These are phyloP conservation scores for Laspeyria flexula DNA, from an alignment of 2,888 invertebrate species.

Conservation along the genomic window DNA sequence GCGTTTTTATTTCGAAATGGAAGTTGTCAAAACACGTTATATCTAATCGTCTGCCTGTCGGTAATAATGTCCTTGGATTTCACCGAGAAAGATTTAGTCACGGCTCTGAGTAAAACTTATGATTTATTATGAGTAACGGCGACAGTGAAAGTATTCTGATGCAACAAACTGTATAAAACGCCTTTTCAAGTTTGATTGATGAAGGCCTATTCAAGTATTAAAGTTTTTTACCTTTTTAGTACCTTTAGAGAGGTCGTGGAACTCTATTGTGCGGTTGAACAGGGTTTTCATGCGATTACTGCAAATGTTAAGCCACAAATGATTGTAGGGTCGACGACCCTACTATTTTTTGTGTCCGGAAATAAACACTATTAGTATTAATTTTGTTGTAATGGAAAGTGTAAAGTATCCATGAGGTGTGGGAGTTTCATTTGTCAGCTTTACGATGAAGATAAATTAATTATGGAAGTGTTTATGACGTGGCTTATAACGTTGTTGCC, in stretches of 20 bases:
- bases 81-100: slow-evolving; percentile 54
- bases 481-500: slow-evolving; percentile 27
- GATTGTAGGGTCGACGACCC: slow-evolving; percentile 21
- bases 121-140: slow-evolving; percentile 64
- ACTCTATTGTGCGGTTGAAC: slow-evolving; percentile 39
- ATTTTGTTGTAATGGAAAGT: slow-evolving; percentile 32
- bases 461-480: slow-evolving; percentile 20
- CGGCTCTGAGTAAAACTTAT: slow-evolving; percentile 50
- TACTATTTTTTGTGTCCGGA: slow-evolving; percentile 24
- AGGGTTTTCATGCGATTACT: slow-evolving; percentile 32
- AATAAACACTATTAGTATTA: slow-evolving; percentile 36
- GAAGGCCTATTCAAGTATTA: slow-evolving; percentile 64
- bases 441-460: slow-evolving; percentile 26
- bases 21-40: slow-evolving; percentile 24
- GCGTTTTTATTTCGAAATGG: slow-evolving; percentile 24
- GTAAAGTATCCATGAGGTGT: slow-evolving; percentile 5
- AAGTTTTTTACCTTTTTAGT: slow-evolving; percentile 54
- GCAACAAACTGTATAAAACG: slow-evolving; percentile 56
- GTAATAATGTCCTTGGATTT: slow-evolving; percentile 52
- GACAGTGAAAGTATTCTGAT: slow-evolving; percentile 70
- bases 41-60: slow-evolving; percentile 33
- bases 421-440: slow-evolving; percentile 23
- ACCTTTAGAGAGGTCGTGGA: slow-evolving; percentile 52
- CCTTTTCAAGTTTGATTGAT: slow-evolving; percentile 71
- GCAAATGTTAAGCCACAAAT: slow-evolving; percentile 14